Evolutionary conservation across 2,888 invertebrate species (phyloP).

Genomic region (Macrosoma leucophasiata): DNA sequence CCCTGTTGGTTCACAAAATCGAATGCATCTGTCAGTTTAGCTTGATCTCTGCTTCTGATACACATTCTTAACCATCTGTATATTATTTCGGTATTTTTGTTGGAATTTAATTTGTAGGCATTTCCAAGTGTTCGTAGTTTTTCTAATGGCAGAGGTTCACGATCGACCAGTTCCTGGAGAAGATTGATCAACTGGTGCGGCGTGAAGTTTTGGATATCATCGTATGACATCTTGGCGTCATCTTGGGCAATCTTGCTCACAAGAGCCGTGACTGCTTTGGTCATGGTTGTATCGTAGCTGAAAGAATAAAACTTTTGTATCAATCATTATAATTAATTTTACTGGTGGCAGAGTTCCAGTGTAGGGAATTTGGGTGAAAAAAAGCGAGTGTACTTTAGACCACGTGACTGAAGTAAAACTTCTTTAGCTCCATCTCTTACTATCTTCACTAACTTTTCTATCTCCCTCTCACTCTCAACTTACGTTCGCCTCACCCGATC

Average conservation of each 20-base stretch:
- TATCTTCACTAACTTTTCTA: too few relatives aligned
- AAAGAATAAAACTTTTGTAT: constrained; percentile 18
- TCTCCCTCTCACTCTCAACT: too few relatives aligned
- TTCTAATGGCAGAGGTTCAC: constrained; percentile 60
- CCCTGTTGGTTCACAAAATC: constrained; percentile 89
- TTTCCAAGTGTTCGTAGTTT: constrained; percentile 78
- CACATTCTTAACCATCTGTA: constrained; percentile 87
- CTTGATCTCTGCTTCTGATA: constrained; percentile 82
- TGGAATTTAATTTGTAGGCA: constrained; percentile 78
- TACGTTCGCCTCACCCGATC: too few relatives aligned
- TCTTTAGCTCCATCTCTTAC: too few relatives aligned
- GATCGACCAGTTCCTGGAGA: constrained; percentile 77
- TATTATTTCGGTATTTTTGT: constrained; percentile 86
- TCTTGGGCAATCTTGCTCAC: constrained; percentile 51
- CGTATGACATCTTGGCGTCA: constrained; percentile 53
- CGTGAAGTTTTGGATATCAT: constrained; percentile 73
- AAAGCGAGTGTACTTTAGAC: too few relatives aligned
- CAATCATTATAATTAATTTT: not conserved
- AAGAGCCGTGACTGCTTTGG: constrained; percentile 74
- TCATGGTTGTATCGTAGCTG: constrained; percentile 79
- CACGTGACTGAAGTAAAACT: too few relatives aligned
- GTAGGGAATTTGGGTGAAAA: too few relatives aligned
- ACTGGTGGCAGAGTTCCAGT: too few relatives aligned
- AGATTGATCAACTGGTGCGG: constrained; percentile 80
- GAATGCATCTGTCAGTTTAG: constrained; percentile 80